Percentiles rank a stretch among this genome's conserved stretches.
phyloP scores from a whole-genome alignment of 2,797 vertebrate genomes.

The Brachyalestes nurse region DNA sequence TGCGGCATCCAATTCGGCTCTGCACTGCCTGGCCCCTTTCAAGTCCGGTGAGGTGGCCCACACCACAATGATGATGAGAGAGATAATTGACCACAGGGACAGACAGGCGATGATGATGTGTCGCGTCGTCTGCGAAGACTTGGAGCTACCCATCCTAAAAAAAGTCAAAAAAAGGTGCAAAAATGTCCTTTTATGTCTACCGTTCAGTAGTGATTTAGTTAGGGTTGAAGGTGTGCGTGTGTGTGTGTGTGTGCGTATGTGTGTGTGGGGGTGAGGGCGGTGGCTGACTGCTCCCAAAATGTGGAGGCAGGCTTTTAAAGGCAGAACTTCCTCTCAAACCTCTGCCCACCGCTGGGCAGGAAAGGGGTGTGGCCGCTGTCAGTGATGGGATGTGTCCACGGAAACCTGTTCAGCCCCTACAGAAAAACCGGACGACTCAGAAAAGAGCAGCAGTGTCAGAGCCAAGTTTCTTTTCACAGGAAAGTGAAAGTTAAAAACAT shows the following conservation, averaged over 20 bases:
- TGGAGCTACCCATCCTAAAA: conserved; percentile 62
- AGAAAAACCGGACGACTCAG: not conserved
- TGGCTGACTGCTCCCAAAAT: conserved; percentile 15
- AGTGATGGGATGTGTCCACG: conserved; percentile 34
- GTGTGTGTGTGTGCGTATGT: not conserved
- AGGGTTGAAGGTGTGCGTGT: conserved; percentile 5
- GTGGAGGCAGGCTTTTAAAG: conserved; percentile 40
- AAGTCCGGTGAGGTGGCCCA: conserved; percentile 76
- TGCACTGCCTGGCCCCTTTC: conserved; percentile 68
- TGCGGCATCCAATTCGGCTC: conserved; percentile 53
- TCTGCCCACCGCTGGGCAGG: conserved; percentile 42
- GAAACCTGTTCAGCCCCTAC: conserved; percentile 35
- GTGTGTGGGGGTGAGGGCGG: conserved; percentile 10
- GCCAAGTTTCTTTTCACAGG: not conserved
- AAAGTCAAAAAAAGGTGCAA: not conserved
- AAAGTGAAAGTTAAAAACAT: conserved; percentile 57
- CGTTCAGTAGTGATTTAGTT: not conserved
- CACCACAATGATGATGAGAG: conserved; percentile 75
- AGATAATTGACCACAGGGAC: conserved; percentile 73
- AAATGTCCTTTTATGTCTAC: not conserved
- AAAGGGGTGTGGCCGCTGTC: conserved; percentile 63
- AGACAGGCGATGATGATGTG: conserved; percentile 64
- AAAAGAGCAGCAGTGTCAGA: not conserved
- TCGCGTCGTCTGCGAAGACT: conserved; percentile 60
- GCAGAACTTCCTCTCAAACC: conserved; percentile 55